phyloP scores from a whole-genome alignment of 2,888 invertebrate species.

The Periphyllus acericola region DNA sequence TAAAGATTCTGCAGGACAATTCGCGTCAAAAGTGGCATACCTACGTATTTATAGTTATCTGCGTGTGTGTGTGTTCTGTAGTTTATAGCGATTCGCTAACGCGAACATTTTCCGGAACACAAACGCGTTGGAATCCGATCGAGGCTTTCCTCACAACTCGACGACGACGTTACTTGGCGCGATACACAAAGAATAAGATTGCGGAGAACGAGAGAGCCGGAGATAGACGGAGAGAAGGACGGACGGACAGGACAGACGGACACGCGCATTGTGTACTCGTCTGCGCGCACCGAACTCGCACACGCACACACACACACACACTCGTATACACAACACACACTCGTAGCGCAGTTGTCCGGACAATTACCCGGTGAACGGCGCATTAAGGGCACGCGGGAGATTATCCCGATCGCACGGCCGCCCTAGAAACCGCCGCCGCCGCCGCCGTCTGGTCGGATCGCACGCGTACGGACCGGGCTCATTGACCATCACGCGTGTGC shows the following conservation, averaged over 20 bases:
- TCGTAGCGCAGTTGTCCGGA: not conserved
- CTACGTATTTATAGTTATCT: not conserved
- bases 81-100: not conserved
- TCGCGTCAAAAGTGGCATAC: not conserved
- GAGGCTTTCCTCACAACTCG: not conserved
- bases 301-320: too few species aligned
- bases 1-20: too few species aligned
- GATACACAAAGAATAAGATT: not conserved
- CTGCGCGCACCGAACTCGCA: not conserved
- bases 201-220: too few species aligned
- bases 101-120: not conserved
- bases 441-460: not conserved
- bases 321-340: too few species aligned
- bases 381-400: conserved; percentile 37
- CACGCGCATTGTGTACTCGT: not conserved
- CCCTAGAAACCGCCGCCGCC: conserved; percentile 8
- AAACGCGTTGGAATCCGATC: conserved; percentile 1
- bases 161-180: not conserved
- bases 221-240: not conserved
- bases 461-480: not conserved
- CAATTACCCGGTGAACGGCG: conserved; percentile 30
- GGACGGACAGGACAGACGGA: not conserved
- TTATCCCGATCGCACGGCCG: conserved; percentile 44
- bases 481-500: too few species aligned
- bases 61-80: not conserved